Evolutionary conservation across 37 sponge, comb jelly and placozoan genomes (phyloP), one percentile per base, ranked within the genome.

Genomic region (Crambe crambe): DNA sequence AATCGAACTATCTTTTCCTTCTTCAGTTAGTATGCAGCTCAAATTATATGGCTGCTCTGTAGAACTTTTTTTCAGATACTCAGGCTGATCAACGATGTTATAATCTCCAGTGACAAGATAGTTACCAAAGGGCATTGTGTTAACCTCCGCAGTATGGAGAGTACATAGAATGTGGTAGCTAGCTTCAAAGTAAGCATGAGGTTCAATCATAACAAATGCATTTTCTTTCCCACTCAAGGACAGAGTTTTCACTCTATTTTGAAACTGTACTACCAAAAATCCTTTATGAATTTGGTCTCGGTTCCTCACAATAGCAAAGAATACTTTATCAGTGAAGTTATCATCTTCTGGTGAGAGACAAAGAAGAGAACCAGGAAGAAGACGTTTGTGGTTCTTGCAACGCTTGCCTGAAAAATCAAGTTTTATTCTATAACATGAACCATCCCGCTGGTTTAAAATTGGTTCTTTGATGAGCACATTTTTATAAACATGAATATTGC

Each of bases 181-280:
- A n/a, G 97, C 94, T 78, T 96, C 94, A 82, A 80, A 96, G 80
- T 88, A 93, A 2, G 92, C 94, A 26, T 67, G 41, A 31, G 97
- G 93, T 65, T 96, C 97, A 4, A 87, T 83, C 68, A 96, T 86
- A 3, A 68, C 59, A 60, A 82, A 96, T n/a, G 27, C 39, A 12
- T 61, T 54, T n/a, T 82, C 32, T 2, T 1, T 5, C 26, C 56
- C 54, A 34, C 34, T 8, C 25, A 31, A 9, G 15, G 66, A 17
- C 35, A 72, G 9, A 42, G 5, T 54, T 70, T 39, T 6, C 2
- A 37, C 6, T 12, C 71, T 60, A 23, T 56, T 66, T 72, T 90
- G 85, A 70, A 86, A 79, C 38, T 69, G 60, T 3, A 94, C 68
- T 56, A 43, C 12, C 0, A 94, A 27, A 10, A 31, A 40, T 0